Base-by-base conservation (phyloP, 2,888 invertebrate genomes). In the Miltochrista miniata region DNA sequence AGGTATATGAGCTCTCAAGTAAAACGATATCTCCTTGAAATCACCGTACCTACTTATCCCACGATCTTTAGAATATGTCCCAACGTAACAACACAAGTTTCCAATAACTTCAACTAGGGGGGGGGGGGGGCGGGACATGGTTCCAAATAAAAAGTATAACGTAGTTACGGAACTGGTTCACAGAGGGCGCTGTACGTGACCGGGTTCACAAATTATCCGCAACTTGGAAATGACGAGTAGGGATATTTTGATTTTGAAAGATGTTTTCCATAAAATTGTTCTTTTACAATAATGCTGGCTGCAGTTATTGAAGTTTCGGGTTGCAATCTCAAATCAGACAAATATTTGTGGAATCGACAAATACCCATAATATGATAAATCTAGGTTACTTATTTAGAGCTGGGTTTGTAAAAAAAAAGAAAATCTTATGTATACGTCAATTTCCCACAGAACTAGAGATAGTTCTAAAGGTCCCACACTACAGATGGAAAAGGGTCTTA, bases 111-210 rank as follows among this genome's bases (percentile, higher is more conserved):
- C 36, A 40, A 13, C 35, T 7, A 15, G 12, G 40, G 54, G 3
- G 34, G 29, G 36, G 34, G 12, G 40, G 54, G 3, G 34, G 29
- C 36, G 34, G 43, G 14, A 36, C 40, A 52, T 40, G 37, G 51
- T 14, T 34, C 18, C 38, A 48, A 51, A 58, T 53, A 58, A 51
- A 51, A 60, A 63, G 56, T 54, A 59, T 49, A 36, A 48, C 30
- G 58, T 37, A 44, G 52, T 68, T 59, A 62, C 56, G 39, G 58
- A 54, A 69, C 60, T 69, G 59, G 68, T 59, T 56, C 64, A 64
- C 54, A 55, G 68, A 54, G 70, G 59, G 59, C 54, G 61, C 48
- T 51, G 58, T 38, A 49, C 70, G 70, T 68, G 68, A 61, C 45
- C 50, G 33, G 68, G 12, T 24, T 68, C 42, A n/a, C 53, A 58